phyloP scores from a whole-genome alignment of 1,140 invertebrate species.

The Rhyacophila brunnea region DNA sequence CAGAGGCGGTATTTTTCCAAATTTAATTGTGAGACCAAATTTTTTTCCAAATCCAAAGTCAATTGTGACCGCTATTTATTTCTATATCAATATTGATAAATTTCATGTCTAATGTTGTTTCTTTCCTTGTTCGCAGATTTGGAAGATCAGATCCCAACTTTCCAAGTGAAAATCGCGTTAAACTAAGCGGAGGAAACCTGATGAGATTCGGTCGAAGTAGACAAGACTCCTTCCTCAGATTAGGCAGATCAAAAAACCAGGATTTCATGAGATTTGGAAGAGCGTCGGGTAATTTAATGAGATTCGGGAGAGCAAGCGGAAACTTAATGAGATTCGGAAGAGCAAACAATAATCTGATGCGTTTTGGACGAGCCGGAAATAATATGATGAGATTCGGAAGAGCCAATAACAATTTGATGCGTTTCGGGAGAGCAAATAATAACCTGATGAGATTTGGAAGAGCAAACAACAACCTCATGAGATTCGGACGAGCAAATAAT shows the following conservation, averaged over 20 bases:
- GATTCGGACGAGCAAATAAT: conserved; percentile 21
- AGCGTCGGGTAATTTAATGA: conserved; percentile 21
- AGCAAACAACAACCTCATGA: conserved; percentile 26
- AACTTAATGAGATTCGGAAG: conserved; percentile 33
- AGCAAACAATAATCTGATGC: conserved; percentile 22
- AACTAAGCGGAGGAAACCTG: conserved; percentile 21
- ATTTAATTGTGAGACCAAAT: too few species aligned
- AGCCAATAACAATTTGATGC: conserved; percentile 15
- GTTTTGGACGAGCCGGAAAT: conserved; percentile 23
- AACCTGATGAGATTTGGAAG: conserved; percentile 33
- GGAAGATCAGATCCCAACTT: conserved; percentile 27
- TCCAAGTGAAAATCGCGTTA: conserved; percentile 10
- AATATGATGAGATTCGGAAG: conserved; percentile 33
- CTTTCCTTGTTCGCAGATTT: conserved; percentile 21
- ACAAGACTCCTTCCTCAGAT: conserved; percentile 17
- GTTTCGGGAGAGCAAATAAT: conserved; percentile 14
- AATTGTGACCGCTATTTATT: too few species aligned
- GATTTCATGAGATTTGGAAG: conserved; percentile 32
- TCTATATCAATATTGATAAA: neutral
- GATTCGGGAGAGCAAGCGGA: conserved; percentile 25
- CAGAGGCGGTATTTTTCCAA: too few species aligned
- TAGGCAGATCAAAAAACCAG: conserved; percentile 18
- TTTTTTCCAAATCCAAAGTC: too few species aligned
- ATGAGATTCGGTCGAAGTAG: conserved; percentile 30
- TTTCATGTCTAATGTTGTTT: neutral